Evolutionary conservation across 2,888 invertebrate genomes (phyloP), one percentile per base, ranked within the genome.

Genomic region (Rhamphomyia laevipes): DNA sequence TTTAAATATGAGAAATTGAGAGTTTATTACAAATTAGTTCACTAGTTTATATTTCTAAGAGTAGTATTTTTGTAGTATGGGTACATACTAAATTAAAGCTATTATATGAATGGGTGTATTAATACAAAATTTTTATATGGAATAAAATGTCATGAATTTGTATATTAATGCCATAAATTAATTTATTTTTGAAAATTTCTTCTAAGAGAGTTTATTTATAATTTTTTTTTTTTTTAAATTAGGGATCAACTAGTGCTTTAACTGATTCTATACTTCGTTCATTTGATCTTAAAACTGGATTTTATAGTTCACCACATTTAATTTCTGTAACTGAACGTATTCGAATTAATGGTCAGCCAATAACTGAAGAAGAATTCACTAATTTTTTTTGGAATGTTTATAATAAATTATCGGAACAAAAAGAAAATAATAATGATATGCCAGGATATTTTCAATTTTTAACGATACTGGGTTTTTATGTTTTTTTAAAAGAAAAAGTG

Each of bases 261-360:
- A 81, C 84, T 56, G 99, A 99, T 68, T 81, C 86, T 0, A 88
- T 99, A 53, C 74, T 99, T 11, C 80, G 90, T 1, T 73, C 80
- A 21, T 82, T 88, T 64, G 93, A 93, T 3, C 81, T 80, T 61
- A 83, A 78, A 60, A 97, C 96, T 0, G 97, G 97, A 7, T 89
- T 99, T 66, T 97, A 81, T 68, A 92, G 92, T 45, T 99, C 97
- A 0, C 99, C 99, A 0, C 99, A 99, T 72, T 72, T 99, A 51
- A 77, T 96, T 6, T 85, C 86, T 35, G 92, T 92, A 1, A 77
- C 90, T 15, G 99, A 99, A 71, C 77, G 99, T 50, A 87, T 99
- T 50, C 78, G 88, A 12, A 80, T 99, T 46, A 80, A 89, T 68
- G 96, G 97, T 0, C 64, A 73, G 50, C 84, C 93, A 0, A 74